phyloP scores from a whole-genome alignment of 2,797 vertebrate species.

The Delichon dasypus region DNA sequence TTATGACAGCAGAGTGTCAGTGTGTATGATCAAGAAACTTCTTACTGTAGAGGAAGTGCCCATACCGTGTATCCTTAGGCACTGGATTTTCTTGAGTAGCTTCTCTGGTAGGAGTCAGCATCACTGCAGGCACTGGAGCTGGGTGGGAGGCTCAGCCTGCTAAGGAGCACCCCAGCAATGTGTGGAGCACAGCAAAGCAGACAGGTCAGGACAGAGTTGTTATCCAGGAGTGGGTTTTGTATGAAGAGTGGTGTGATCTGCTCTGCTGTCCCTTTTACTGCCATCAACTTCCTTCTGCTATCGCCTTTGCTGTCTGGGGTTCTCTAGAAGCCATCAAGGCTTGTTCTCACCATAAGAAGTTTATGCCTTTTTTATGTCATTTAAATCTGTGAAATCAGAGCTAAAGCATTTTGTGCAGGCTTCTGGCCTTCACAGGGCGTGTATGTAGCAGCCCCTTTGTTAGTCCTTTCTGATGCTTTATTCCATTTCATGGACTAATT shows the following conservation, averaged over 20 bases:
- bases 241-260: background rate
- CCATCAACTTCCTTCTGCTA: background rate
- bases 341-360: background rate
- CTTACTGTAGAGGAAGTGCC: background rate
- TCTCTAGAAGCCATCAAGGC: background rate
- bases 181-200: background rate
- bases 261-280: background rate
- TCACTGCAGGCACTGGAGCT: background rate
- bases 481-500: background rate
- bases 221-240: background rate
- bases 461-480: background rate
- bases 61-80: background rate
- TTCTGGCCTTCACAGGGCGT: background rate
- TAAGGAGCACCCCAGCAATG: background rate
- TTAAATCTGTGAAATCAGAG: background rate
- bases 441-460: background rate
- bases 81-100: background rate
- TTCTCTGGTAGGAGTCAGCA: background rate
- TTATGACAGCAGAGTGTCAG: background rate
- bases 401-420: background rate
- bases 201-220: background rate
- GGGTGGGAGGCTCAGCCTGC: background rate
- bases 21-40: background rate
- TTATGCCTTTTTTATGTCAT: background rate
- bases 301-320: background rate